Evolutionary conservation across 2,113 vertebrate genomes (phyloP).

Genomic region (Pollachius pollachius): DNA sequence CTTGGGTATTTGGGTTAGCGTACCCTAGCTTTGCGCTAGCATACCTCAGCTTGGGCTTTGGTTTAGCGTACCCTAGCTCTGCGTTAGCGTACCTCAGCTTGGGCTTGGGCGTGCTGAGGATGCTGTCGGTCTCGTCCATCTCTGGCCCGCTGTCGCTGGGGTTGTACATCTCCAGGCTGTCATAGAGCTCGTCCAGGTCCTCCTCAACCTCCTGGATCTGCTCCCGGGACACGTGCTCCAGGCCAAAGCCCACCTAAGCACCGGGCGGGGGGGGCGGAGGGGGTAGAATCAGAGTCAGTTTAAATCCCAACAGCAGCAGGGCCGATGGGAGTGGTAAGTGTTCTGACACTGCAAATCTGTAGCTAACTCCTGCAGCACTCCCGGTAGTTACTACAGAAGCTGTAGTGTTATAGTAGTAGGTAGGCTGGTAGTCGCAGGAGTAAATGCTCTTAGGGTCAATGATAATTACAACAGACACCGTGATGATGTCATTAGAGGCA

Average conservation of each 20-base stretch:
- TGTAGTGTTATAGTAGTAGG: too few relatives aligned
- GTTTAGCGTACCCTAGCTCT: too few relatives aligned
- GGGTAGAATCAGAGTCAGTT: not conserved
- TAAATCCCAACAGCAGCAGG: not conserved
- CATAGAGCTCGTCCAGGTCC: slow-evolving; percentile 89
- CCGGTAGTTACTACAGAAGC: too few relatives aligned
- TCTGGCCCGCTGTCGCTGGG: slow-evolving; percentile 93
- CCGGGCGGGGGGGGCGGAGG: not conserved
- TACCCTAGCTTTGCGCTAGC: too few relatives aligned
- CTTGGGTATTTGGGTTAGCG: too few relatives aligned
- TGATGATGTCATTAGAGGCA: too few relatives aligned
- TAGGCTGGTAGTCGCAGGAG: too few relatives aligned
- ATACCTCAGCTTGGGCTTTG: too few relatives aligned
- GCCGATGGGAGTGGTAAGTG: not conserved
- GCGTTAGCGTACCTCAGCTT: slow-evolving; percentile 77
- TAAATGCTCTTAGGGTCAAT: too few relatives aligned
- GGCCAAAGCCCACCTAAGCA: slow-evolving; percentile 82
- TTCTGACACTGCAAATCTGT: too few relatives aligned
- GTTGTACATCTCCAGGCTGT: slow-evolving; percentile 94
- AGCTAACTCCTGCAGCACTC: too few relatives aligned
- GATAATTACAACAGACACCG: too few relatives aligned
- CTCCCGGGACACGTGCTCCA: slow-evolving; percentile 89
- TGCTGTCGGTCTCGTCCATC: slow-evolving; percentile 91
- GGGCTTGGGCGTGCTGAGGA: slow-evolving; percentile 91
- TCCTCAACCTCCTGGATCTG: slow-evolving; percentile 93